Evolutionary conservation across 1,140 invertebrate genomes (phyloP).

Genomic region (Caenorhabditis brenneri): DNA sequence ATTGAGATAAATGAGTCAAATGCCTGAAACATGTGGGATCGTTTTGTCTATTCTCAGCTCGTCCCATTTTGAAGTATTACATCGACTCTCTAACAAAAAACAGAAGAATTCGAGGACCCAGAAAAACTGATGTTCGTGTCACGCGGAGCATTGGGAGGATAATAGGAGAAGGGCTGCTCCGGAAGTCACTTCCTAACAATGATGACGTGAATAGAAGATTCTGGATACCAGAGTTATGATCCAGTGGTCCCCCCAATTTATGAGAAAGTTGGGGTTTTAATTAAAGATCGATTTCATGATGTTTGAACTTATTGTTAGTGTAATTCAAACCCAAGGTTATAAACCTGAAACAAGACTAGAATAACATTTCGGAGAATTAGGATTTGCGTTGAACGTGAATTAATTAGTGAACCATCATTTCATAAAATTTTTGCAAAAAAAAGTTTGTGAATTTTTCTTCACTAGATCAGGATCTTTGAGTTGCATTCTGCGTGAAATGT

Average conservation of each 20-base stretch:
- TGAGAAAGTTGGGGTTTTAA: background rate
- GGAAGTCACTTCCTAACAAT: background rate
- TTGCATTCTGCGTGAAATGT: no score
- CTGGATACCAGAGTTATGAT: background rate
- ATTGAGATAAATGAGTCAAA: conserved; percentile 18
- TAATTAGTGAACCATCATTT: no score
- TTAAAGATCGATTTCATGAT: no score
- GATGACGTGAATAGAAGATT: background rate
- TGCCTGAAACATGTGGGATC: background rate
- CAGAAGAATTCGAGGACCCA: background rate
- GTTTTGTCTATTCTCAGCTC: background rate
- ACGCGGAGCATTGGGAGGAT: background rate
- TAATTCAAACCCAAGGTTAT: no score
- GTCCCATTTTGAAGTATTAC: no score
- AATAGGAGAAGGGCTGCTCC: background rate
- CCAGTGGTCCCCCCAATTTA: background rate
- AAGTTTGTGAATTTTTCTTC: no score
- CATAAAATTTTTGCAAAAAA: no score
- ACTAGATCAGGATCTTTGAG: no score
- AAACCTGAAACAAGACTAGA: no score
- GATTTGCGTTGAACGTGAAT: no score
- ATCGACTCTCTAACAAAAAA: background rate
- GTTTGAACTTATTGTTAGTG: no score
- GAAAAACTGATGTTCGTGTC: conserved; percentile 21
- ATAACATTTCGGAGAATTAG: no score